These are phyloP conservation scores for Zosterops lateralis DNA, from an alignment of 2,113 vertebrate genomes.

Conservation along the genomic window DNA sequence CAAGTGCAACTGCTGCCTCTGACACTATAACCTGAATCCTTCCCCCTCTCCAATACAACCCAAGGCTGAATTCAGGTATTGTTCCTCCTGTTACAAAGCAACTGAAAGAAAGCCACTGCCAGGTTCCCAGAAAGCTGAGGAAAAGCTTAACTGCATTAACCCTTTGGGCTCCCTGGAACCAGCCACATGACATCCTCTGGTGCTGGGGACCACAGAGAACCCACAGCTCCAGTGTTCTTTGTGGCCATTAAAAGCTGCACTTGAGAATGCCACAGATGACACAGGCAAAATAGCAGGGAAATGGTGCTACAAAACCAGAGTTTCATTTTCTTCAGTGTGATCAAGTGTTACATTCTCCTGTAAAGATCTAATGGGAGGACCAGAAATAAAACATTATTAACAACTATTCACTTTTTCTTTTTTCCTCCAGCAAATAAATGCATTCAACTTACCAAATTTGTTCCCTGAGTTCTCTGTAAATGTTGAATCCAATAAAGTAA, in stretches of 20 bases:
- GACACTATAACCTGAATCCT: slow-evolving; percentile 46
- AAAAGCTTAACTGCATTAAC: slow-evolving; percentile 37
- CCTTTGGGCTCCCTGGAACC: neutral
- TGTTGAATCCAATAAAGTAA: neutral
- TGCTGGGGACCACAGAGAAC: neutral
- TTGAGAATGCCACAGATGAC: neutral
- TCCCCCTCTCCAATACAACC: slow-evolving; percentile 6
- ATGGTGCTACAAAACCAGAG: neutral
- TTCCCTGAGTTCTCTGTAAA: neutral
- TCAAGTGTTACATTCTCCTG: neutral
- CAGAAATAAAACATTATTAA: neutral
- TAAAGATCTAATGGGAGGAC: neutral
- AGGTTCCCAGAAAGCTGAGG: slow-evolving; percentile 46
- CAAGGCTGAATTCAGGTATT: slow-evolving; percentile 61
- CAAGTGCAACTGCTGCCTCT: neutral
- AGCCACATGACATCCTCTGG: neutral
- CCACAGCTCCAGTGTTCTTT: accelerated
- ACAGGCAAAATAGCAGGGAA: neutral
- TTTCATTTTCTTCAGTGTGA: neutral
- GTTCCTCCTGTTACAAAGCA: slow-evolving; percentile 41
- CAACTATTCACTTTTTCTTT: neutral
- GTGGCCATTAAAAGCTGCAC: neutral
- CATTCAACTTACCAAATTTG: neutral
- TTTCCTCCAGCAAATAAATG: neutral
- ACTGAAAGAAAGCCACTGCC: slow-evolving; percentile 46